Conservation (phyloP, 2,113 vertebrate species). For the Myotis brandtii region DNA sequence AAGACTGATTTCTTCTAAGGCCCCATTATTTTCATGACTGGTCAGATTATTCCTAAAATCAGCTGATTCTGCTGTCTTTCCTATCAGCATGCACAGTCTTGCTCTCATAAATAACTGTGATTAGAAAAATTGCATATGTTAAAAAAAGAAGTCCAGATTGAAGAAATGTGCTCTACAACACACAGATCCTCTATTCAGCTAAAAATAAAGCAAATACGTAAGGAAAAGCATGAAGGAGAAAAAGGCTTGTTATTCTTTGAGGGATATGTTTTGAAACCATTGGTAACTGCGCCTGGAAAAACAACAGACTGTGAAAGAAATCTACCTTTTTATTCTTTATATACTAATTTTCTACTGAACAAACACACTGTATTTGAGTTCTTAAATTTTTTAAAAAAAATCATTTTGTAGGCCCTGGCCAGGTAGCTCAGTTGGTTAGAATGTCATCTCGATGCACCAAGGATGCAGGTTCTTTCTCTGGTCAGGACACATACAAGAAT, state of each 20-base stretch:
- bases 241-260: conserved; percentile 51
- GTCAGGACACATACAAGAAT: not conserved
- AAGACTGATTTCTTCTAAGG: conserved; percentile 47
- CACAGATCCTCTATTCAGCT: conserved; percentile 18
- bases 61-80: conserved; percentile 32
- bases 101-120: conserved; percentile 55
- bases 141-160: conserved; percentile 50
- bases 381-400: not conserved
- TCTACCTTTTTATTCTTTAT: conserved; percentile 26
- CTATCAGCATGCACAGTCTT: not conserved
- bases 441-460: not conserved
- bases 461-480: not conserved
- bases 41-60: conserved; percentile 61
- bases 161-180: conserved; percentile 54
- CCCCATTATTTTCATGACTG: conserved; percentile 1
- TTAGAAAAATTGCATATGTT: conserved; percentile 58
- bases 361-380: not conserved
- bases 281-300: conserved; percentile 48
- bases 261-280: conserved; percentile 44
- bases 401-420: not conserved
- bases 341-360: conserved; percentile 42
- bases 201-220: conserved; percentile 64
- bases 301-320: conserved; percentile 36
- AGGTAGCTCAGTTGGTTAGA: not conserved
- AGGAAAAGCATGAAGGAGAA: conserved; percentile 47